Conservation (phyloP, 2,113 vertebrate genomes). For the Ovibos moschatus region DNA sequence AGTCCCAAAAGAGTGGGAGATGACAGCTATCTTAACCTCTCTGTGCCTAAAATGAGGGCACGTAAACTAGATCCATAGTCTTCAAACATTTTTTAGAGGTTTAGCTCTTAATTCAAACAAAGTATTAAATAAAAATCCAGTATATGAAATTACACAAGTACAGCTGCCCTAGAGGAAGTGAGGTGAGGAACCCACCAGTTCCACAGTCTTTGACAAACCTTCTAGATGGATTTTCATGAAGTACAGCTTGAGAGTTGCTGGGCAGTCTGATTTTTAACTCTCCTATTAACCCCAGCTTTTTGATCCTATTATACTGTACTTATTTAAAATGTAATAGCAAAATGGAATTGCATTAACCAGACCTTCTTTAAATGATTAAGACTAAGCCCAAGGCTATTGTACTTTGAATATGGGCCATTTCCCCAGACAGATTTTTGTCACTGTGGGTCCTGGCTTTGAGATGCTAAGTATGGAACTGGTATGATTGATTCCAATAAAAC, state of each 20-base stretch:
- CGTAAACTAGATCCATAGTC: neutral
- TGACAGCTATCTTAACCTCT: neutral
- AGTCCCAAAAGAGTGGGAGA: neutral
- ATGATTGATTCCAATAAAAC: neutral
- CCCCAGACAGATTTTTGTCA: neutral
- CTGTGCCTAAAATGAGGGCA: neutral
- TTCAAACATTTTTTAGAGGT: neutral
- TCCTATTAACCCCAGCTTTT: neutral
- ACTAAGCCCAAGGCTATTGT: neutral
- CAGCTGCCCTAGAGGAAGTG: neutral
- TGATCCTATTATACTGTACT: neutral
- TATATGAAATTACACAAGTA: neutral
- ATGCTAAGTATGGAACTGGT: neutral
- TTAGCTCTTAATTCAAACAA: neutral
- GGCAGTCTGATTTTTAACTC: neutral
- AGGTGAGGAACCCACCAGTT: neutral
- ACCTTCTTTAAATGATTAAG: neutral
- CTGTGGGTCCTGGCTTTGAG: neutral
- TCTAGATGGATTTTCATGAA: neutral
- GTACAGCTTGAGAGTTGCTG: neutral
- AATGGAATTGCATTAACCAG: neutral
- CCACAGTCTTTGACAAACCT: neutral
- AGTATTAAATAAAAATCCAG: neutral
- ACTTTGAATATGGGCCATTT: neutral
- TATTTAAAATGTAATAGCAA: neutral